phyloP scores from a whole-genome alignment of 2,888 invertebrate genomes.

The Siphonodentalium dalli region DNA sequence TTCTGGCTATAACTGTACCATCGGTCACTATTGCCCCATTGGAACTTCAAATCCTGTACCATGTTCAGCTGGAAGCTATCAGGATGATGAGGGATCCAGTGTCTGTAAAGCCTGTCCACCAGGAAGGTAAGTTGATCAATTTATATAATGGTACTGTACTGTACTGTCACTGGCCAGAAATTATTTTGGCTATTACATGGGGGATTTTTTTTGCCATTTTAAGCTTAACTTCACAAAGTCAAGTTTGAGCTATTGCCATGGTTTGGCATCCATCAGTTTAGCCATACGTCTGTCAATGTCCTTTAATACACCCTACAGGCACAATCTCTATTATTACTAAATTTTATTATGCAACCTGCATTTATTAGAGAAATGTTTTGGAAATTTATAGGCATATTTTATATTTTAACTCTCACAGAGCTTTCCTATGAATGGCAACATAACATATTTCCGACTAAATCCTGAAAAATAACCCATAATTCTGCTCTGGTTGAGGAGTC shows the following conservation, averaged over 20 bases:
- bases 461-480: no score
- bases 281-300: background rate
- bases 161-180: background rate
- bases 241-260: no score
- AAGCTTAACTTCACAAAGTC: background rate
- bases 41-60: slow-evolving; percentile 45
- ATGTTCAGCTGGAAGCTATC: slow-evolving; percentile 54
- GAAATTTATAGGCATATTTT: no score
- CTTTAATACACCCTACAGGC: no score
- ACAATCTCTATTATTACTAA: no score
- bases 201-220: background rate
- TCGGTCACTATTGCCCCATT: slow-evolving; percentile 57
- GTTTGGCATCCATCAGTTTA: background rate
- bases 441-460: no score
- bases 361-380: no score
- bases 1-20: slow-evolving; percentile 51
- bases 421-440: no score
- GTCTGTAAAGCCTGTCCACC: slow-evolving; percentile 52
- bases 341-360: no score
- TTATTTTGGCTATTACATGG: background rate
- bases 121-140: slow-evolving; percentile 45
- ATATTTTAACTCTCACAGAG: no score
- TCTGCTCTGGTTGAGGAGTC: no score
- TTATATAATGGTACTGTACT: background rate
- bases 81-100: slow-evolving; percentile 49